Percentiles rank a stretch among this genome's conserved stretches.
Evolutionary conservation across 2,797 vertebrate genomes (phyloP).

Genomic region (Telmatherina bonti): DNA sequence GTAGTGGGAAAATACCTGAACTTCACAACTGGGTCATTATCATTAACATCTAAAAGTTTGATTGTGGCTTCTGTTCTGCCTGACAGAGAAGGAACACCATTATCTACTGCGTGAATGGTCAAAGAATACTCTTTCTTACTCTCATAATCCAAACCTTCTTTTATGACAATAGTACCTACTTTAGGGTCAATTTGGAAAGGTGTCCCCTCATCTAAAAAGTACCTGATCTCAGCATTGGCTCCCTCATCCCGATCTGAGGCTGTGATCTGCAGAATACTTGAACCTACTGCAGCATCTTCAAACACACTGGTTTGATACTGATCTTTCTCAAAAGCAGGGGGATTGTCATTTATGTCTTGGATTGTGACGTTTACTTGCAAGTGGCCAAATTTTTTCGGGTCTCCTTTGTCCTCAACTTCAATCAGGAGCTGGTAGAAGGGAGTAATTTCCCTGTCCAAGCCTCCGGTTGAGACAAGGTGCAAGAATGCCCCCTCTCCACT

Average conservation of each 20-base stretch:
- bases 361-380: constrained; percentile 97
- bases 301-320: constrained; percentile 91
- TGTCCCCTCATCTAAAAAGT: constrained; percentile 90
- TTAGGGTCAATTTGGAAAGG: constrained; percentile 96
- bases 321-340: constrained; percentile 89
- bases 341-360: constrained; percentile 98
- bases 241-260: constrained; percentile 94
- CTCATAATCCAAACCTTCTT: constrained; percentile 93
- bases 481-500: constrained; percentile 98
- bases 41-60: constrained; percentile 93
- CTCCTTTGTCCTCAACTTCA: constrained; percentile 96
- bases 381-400: constrained; percentile 91
- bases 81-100: constrained; percentile 89
- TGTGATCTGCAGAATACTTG: constrained; percentile 90
- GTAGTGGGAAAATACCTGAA: constrained; percentile 97
- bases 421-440: constrained; percentile 93
- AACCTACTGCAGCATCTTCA: constrained; percentile 92
- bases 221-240: constrained; percentile 92
- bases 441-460: constrained; percentile 92
- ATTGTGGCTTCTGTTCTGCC: constrained; percentile 92
- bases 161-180: constrained; percentile 91
- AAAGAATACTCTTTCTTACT: constrained; percentile 90
- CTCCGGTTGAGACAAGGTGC: constrained; percentile 93
- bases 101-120: constrained; percentile 92
- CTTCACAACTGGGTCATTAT: constrained; percentile 96